Percentiles rank a stretch among this genome's conserved stretches.
These are phyloP conservation scores for Psephotus haematonotus DNA, from an alignment of 2,113 vertebrate genomes.

Conservation along the genomic window DNA sequence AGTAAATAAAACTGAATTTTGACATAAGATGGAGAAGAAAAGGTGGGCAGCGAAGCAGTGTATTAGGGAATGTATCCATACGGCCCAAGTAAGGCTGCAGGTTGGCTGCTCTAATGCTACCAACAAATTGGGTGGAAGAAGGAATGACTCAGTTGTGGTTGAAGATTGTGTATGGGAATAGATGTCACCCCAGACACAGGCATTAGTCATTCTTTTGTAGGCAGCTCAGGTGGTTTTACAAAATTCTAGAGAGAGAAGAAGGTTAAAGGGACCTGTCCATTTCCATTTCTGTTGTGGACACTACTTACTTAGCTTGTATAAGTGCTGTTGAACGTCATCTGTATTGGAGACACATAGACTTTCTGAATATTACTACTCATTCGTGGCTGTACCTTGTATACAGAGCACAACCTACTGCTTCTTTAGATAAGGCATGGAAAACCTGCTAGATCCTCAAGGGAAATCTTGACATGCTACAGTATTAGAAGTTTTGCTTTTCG, in stretches of 20 bases:
- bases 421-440: background rate
- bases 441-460: background rate
- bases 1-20: background rate
- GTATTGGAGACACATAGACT: background rate
- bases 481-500: background rate
- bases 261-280: background rate
- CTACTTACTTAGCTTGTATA: accelerated
- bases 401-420: background rate
- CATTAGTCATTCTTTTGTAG: background rate
- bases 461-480: background rate
- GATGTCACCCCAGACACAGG: background rate
- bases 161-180: background rate
- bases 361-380: background rate
- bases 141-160: accelerated
- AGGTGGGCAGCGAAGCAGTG: background rate
- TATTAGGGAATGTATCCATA: background rate
- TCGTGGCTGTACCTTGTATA: background rate
- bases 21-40: background rate
- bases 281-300: background rate
- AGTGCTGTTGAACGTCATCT: background rate
- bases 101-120: background rate
- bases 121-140: accelerated
- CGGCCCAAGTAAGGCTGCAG: accelerated
- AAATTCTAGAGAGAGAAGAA: background rate
- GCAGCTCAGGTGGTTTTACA: background rate